phyloP scores from a whole-genome alignment of 2,113 vertebrate species.

The Spermophilus dauricus region DNA sequence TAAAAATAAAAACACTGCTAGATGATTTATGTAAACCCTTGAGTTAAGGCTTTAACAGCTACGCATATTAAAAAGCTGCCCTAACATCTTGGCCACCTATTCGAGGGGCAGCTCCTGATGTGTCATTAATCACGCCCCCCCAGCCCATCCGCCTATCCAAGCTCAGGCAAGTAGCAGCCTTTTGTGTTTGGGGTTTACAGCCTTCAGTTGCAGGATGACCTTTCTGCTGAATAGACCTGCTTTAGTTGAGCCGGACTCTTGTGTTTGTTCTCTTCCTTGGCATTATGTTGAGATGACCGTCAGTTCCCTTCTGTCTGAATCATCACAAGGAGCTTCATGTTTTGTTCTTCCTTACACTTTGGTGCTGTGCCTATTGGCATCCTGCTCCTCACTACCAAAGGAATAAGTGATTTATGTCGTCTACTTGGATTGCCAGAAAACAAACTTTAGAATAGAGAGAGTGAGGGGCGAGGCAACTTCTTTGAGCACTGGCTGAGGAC shows the following conservation, averaged over 20 bases:
- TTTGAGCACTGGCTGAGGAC: background rate
- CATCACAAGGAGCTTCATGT: conserved; percentile 32
- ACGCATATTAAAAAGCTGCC: background rate
- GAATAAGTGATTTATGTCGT: conserved; percentile 52
- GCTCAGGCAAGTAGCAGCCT: conserved; percentile 43
- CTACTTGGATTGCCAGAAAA: conserved; percentile 12
- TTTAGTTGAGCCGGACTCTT: background rate
- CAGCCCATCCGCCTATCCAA: no score
- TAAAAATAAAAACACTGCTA: conserved; percentile 27
- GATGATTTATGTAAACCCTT: background rate
- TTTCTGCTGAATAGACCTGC: conserved; percentile 72
- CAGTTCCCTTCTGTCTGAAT: conserved; percentile 44
- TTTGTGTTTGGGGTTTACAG: conserved; percentile 38
- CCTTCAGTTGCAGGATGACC: conserved; percentile 27
- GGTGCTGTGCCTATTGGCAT: background rate
- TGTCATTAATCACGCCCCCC: background rate
- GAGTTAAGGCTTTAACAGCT: background rate
- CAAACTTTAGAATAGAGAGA: background rate
- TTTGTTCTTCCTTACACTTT: background rate
- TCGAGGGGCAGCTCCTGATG: background rate
- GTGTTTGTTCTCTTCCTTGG: conserved; percentile 40
- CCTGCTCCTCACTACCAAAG: background rate
- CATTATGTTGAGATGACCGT: conserved; percentile 40
- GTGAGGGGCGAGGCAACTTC: background rate
- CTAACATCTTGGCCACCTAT: background rate